These are phyloP conservation scores for Drosophila colorata DNA, from an alignment of 2,888 invertebrate species.

Conservation along the genomic window DNA sequence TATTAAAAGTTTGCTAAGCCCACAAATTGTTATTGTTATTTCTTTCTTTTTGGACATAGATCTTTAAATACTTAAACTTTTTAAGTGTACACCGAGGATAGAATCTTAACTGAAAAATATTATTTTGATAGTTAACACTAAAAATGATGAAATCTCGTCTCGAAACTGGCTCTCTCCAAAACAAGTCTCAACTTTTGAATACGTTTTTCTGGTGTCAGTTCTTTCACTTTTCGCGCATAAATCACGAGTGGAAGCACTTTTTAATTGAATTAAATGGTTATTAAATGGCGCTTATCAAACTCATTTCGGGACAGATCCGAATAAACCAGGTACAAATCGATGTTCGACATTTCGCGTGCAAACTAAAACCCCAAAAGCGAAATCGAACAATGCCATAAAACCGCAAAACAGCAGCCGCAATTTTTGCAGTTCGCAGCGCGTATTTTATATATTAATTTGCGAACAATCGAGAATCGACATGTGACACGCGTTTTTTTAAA, in stretches of 20 bases:
- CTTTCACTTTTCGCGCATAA: slow-evolving; percentile 3
- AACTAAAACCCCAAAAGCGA: slow-evolving; percentile 23
- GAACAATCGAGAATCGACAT: slow-evolving; percentile 84
- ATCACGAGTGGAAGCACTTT: slow-evolving; percentile 12
- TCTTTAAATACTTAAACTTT: too few species aligned
- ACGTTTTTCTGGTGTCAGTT: not conserved
- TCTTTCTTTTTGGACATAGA: too few species aligned
- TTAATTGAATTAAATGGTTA: slow-evolving; percentile 28
- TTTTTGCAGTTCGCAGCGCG: slow-evolving; percentile 47
- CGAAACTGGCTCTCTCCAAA: too few species aligned
- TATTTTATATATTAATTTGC: slow-evolving; percentile 83
- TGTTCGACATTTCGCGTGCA: slow-evolving; percentile 12
- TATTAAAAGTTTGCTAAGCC: too few species aligned
- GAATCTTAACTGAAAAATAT: too few species aligned
- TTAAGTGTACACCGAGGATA: too few species aligned
- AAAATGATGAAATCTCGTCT: too few species aligned
- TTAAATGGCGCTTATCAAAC: slow-evolving; percentile 34
- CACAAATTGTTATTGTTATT: too few species aligned
- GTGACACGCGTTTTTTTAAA: slow-evolving; percentile 83
- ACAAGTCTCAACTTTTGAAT: too few species aligned
- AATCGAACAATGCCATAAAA: slow-evolving; percentile 32
- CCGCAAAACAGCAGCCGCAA: slow-evolving; percentile 53
- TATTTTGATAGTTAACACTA: too few species aligned
- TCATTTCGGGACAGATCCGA: slow-evolving; percentile 13
- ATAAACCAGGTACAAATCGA: slow-evolving; percentile 38